A percentile compares a stretch with the other conserved stretches of the same genome.
These are phyloP conservation scores for Andrena haemorrhoa DNA, from an alignment of 2,888 invertebrate genomes.

Conservation along the genomic window DNA sequence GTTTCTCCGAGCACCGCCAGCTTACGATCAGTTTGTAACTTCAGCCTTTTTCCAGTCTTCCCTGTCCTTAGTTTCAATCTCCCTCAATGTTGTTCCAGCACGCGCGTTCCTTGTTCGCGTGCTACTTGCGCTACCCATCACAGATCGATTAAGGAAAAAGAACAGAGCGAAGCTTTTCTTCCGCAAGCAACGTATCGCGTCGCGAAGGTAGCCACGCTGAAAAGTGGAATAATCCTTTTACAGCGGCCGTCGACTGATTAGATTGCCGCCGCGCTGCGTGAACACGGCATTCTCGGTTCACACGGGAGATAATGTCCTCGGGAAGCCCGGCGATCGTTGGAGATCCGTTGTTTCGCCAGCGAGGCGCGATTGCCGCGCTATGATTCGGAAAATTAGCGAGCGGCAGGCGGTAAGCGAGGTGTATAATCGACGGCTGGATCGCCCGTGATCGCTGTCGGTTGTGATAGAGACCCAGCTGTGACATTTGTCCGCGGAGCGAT, in stretches of 20 bases:
- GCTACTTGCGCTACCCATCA: too few species aligned
- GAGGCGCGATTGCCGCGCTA: constrained; percentile 30
- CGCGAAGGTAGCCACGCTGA: neutral
- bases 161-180: too few species aligned
- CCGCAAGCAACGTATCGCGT: neutral
- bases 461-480: constrained; percentile 34
- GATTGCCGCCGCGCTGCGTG: constrained; percentile 23
- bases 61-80: too few species aligned
- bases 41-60: neutral
- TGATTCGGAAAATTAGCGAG: constrained; percentile 34
- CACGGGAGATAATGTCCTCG: constrained; percentile 52
- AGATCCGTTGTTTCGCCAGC: constrained; percentile 14
- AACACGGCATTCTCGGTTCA: constrained; percentile 54
- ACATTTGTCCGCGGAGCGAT: constrained; percentile 53
- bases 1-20: neutral
- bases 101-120: too few species aligned
- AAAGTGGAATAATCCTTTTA: constrained; percentile 52
- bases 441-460: constrained; percentile 24
- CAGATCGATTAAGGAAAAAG: too few species aligned
- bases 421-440: constrained; percentile 35
- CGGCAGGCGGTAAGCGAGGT: neutral
- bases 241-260: constrained; percentile 43
- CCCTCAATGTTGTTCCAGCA: too few species aligned
- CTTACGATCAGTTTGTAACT: neutral
- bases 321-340: constrained; percentile 37